Evolutionary conservation across 1,140 invertebrate genomes (phyloP), one percentile per base, ranked within the genome.

Genomic region (Helicoverpa armigera): DNA sequence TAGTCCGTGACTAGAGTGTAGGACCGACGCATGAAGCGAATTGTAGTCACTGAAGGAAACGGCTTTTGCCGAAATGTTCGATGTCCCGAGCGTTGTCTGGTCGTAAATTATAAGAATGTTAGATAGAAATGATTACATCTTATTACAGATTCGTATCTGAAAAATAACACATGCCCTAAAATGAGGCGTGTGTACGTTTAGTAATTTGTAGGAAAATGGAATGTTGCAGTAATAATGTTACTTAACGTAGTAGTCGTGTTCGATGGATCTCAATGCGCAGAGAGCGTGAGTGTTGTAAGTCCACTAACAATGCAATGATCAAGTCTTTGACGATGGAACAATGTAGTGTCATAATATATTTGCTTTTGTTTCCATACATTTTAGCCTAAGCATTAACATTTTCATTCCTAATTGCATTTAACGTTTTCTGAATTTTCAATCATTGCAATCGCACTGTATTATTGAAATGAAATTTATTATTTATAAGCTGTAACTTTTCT

Each of bases 371-470:
- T 74, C 53, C 35, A 51, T 58, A 74, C 72, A 60, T 79, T 16
- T 70, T 79, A 79, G 50, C 31, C 11, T 83, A 85, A 86, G 82
- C 80, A 82, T 82, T 83, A 82, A 80, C 78, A 63, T 85, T 84
- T 88, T 87, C 87, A 89, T 90, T 90, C 89, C 89, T 87, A 83
- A 79, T 77, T 77, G 89, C 89, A 90, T 90, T 90, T 88, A 87
- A 80, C 76, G 82, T 80, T 63, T 70, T 78, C 81, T 80, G 5
- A 67, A 67, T 50, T 78, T 79, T 79, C 76, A 65, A 77, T 77
- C 74, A 77, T 67, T 63, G 43, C 48, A 18, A 61, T 60, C 4
- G 11, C 43, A 50, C 10, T 65, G 43, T 63, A 76, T 13, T 23
- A 43, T 60, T 76, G 18, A 23, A 76, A 51, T 65, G 11, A 61